Evolutionary conservation across 2,888 invertebrate species (phyloP).

Genomic region (Marasmarcha lunaedactyla): DNA sequence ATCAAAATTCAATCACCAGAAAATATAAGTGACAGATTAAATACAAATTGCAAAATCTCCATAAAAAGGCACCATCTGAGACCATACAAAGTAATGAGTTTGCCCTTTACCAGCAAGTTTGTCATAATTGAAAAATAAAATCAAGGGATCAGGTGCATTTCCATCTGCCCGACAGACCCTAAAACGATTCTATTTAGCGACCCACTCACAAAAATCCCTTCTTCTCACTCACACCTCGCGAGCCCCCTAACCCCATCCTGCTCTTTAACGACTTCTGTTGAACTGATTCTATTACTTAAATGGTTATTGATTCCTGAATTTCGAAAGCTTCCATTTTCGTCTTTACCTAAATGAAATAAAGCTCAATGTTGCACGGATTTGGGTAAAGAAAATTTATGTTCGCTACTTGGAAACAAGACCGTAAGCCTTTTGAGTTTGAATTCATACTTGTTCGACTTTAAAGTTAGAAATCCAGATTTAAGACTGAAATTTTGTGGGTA

Average conservation of each 20-base stretch:
- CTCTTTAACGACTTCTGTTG: conserved; percentile 49
- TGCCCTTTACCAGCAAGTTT: conserved; percentile 8
- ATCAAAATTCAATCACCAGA: too few species aligned
- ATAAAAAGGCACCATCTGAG: background rate
- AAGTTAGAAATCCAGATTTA: conserved; percentile 43
- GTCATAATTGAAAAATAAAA: conserved; percentile 55
- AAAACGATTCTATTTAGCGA: conserved; percentile 31
- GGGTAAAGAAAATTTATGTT: conserved; percentile 19
- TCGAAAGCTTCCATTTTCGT: conserved; percentile 1
- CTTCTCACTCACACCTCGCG: conserved; percentile 28
- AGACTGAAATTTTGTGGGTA: conserved; percentile 20
- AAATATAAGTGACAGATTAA: too few species aligned
- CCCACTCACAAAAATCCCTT: conserved; percentile 26
- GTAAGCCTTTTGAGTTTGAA: conserved; percentile 50
- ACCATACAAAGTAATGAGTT: conserved; percentile 7
- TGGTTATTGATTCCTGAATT: conserved; percentile 55
- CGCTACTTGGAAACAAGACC: conserved; percentile 40
- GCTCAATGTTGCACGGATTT: conserved; percentile 19
- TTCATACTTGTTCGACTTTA: conserved; percentile 47
- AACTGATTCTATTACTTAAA: conserved; percentile 45
- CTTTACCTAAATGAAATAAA: conserved; percentile 12
- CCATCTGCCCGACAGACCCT: conserved; percentile 38
- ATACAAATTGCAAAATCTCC: too few species aligned
- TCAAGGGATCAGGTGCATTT: conserved; percentile 57
- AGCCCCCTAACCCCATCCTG: conserved; percentile 25